These are phyloP conservation scores for Pyrgilauda ruficollis DNA, from an alignment of 2,113 vertebrate genomes.

Conservation along the genomic window DNA sequence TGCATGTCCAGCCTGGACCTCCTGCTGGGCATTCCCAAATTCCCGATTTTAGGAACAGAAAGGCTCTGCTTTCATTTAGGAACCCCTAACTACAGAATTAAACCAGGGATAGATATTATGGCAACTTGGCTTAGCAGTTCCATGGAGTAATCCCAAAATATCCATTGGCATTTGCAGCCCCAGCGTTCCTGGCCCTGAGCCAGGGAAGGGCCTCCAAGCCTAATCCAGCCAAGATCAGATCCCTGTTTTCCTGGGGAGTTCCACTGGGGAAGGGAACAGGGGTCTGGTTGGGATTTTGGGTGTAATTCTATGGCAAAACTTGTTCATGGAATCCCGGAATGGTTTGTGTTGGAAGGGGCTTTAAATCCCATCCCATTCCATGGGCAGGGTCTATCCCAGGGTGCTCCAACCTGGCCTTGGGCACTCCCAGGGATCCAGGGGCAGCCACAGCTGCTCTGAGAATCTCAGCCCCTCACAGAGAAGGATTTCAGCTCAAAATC, in stretches of 20 bases:
- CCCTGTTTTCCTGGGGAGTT: neutral
- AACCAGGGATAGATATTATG: neutral
- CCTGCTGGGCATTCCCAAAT: neutral
- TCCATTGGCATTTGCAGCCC: neutral
- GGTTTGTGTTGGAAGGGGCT: neutral
- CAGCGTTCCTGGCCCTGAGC: neutral
- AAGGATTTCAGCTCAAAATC: neutral
- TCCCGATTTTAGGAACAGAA: neutral
- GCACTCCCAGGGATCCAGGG: neutral
- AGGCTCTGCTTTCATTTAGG: neutral
- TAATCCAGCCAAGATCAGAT: neutral
- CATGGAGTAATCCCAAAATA: neutral
- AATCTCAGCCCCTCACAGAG: neutral
- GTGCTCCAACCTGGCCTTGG: neutral
- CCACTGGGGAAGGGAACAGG: neutral
- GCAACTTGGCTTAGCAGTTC: neutral
- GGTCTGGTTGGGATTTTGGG: neutral
- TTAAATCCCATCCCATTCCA: neutral
- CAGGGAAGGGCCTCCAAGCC: neutral
- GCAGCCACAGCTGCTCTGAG: neutral
- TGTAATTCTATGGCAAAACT: neutral
- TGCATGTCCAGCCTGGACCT: neutral
- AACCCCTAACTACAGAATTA: neutral
- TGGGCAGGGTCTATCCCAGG: neutral
- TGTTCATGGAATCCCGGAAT: accelerated